Conservation (phyloP, 2,797 vertebrate species). For the Telmatherina bonti region DNA sequence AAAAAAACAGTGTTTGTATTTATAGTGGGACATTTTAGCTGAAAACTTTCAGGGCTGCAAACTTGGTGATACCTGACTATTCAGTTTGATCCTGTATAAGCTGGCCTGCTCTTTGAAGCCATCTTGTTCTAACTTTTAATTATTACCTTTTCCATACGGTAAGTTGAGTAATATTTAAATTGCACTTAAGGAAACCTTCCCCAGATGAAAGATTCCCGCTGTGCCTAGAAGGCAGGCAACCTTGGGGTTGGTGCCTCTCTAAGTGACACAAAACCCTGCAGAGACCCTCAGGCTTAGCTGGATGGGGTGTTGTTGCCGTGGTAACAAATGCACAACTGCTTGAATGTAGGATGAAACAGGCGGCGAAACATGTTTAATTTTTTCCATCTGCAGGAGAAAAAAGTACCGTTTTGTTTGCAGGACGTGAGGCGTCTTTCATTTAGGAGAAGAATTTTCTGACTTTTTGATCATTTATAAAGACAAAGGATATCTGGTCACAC, state of each 20-base stretch:
- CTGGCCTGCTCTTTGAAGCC: constrained; percentile 15
- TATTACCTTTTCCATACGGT: not conserved
- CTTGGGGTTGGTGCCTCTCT: constrained; percentile 17
- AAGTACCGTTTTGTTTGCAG: constrained; percentile 7
- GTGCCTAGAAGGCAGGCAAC: constrained; percentile 35
- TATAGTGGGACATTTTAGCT: constrained; percentile 7
- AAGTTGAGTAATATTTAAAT: constrained; percentile 35
- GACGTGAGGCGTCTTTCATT: constrained; percentile 10
- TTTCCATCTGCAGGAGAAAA: constrained; percentile 3
- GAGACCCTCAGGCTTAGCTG: constrained; percentile 43
- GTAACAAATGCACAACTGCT: constrained; percentile 49
- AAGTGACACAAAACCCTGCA: constrained; percentile 44
- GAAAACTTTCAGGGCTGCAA: not conserved
- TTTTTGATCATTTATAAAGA: constrained; percentile 11
- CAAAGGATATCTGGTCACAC: constrained; percentile 55
- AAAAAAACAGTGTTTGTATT: not conserved
- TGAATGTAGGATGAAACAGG: constrained; percentile 18
- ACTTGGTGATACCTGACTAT: not conserved
- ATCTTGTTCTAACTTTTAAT: constrained; percentile 31
- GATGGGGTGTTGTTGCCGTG: constrained; percentile 50
- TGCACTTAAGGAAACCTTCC: constrained; percentile 30
- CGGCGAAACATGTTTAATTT: not conserved
- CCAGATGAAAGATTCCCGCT: constrained; percentile 34
- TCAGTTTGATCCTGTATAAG: not conserved
- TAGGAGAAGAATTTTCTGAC: constrained; percentile 28